Evolutionary conservation across 1,140 invertebrate species (phyloP), one percentile per base, ranked within the genome.

Genomic region (Trypoxylus dichotomus): DNA sequence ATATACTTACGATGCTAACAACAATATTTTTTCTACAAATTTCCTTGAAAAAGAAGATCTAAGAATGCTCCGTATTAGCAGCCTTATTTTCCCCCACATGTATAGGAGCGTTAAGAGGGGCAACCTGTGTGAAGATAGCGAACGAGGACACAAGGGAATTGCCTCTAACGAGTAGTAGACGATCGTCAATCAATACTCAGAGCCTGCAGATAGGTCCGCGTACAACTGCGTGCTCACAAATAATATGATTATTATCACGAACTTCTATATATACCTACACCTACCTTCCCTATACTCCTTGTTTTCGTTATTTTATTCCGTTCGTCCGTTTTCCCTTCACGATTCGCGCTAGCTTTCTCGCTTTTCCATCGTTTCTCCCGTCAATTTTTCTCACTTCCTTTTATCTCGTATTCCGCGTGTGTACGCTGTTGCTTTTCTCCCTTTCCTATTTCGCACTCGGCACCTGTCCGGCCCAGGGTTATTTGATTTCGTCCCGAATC

Each of bases 181-280:
- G 80, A 81, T 81, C 79, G 80, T 79, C 80, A 81, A 81, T 81
- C 80, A 81, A 81, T 81, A 81, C 77, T 60, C 74, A 68, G 74
- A 75, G 74, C 71, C 76, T 47, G 75, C 29, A 68, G 76, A 54
- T 60, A 77, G 41, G 74, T 27, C 79, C 37, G 63, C 76, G 60
- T 74, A 21, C 76, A 77, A 32, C 76, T 80, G 79, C 79, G 78
- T 80, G 79, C 76, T 79, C 78, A 71, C 78, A 79, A 80, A 80
- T 80, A 80, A 80, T 80, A 74, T 76, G 76, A 80, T 80, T 80
- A 80, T 80, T 77, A 68, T 79, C 75, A 79, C 76, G 78, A 78
- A 79, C 29, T 77, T 42, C 60, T 68, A 27, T 68, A 68, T 25
- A 13, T 68, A 68, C 21, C n/a, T 68, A 68, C 15, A 27, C 27